Evolutionary conservation across 2,888 invertebrate genomes (phyloP), one percentile per base, ranked within the genome.

Genomic region (Malthinus seriepunctatus): DNA sequence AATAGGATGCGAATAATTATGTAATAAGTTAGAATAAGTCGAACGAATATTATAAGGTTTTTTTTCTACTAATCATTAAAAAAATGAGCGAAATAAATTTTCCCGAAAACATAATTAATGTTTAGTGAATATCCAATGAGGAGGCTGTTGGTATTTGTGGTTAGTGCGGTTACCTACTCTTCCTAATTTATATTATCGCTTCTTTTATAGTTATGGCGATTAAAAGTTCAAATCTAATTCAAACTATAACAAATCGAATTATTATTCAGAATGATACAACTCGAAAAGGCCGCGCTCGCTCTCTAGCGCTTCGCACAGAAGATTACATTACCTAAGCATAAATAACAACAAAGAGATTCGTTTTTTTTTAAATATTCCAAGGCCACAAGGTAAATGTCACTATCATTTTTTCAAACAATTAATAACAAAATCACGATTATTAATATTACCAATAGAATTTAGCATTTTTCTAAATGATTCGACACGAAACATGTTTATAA

Each of bases 381-480:
- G 57, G 57, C 48, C 52, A 52, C 33, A 57, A 57, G 51, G 51
- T 39, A 44, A 52, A 57, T 52, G 57, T 57, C 57, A 57, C 51
- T 57, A 57, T 57, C 47, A 44, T 52, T 57, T 57, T 48, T 55
- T 52, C 39, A 23, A 45, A 52, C 52, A 44, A 57, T 57, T 57
- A 57, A 57, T 57, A 57, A 57, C 51, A 57, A 57, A 57, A 52
- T 52, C 52, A 57, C 57, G 57, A 52, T 52, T 57, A 57, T 57
- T 55, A 55, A 55, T 55, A 55, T 55, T 50, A 42, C 48, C 55
- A 50, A 44, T 50, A 55, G 55, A 55, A 55, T 55, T 55, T 55
- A 55, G 55, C 55, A 55, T 55, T 55, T 23, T 55, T 55, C 48
- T 55, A 55, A 55, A 55, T 50, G 55, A 45, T 55, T 55, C 55